Conservation (phyloP, 2,797 vertebrate species). For the Myotis pilosus region DNA sequence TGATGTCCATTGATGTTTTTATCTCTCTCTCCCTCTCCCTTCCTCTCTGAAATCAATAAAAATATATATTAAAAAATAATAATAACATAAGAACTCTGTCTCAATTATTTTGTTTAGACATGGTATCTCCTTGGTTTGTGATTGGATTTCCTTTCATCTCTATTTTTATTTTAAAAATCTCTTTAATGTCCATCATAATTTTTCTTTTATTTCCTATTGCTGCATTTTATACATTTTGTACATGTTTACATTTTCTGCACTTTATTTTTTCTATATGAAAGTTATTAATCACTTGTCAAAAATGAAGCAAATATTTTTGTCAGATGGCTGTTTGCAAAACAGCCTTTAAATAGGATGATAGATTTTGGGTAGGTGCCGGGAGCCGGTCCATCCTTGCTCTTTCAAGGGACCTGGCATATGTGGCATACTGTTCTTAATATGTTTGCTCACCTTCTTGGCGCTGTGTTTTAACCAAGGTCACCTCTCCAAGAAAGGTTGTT, state of each 20-base stretch:
- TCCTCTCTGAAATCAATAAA: too few relatives aligned
- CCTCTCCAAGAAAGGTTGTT: too few relatives aligned
- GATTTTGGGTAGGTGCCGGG: not conserved
- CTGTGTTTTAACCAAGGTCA: too few relatives aligned
- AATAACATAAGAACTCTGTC: not conserved
- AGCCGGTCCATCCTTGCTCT: too few relatives aligned
- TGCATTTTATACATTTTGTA: not conserved
- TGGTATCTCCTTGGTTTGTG: not conserved
- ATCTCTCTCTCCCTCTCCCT: too few relatives aligned
- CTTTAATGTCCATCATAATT: not conserved
- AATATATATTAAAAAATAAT: too few relatives aligned
- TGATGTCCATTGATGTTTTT: too few relatives aligned
- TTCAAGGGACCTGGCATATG: too few relatives aligned
- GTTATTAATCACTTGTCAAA: not conserved
- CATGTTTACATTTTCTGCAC: not conserved
- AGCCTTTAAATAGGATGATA: not conserved
- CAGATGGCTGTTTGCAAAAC: not conserved
- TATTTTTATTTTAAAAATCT: not conserved
- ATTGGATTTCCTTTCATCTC: not conserved
- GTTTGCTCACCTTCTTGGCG: too few relatives aligned
- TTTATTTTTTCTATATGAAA: slow-evolving; percentile 1
- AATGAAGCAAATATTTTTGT: slow-evolving; percentile 16
- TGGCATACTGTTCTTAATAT: too few relatives aligned
- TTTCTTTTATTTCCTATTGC: not conserved
- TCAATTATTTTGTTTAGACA: slow-evolving; percentile 15